phyloP scores from a whole-genome alignment of 2,797 vertebrate genomes.

The Miichthys miiuy region DNA sequence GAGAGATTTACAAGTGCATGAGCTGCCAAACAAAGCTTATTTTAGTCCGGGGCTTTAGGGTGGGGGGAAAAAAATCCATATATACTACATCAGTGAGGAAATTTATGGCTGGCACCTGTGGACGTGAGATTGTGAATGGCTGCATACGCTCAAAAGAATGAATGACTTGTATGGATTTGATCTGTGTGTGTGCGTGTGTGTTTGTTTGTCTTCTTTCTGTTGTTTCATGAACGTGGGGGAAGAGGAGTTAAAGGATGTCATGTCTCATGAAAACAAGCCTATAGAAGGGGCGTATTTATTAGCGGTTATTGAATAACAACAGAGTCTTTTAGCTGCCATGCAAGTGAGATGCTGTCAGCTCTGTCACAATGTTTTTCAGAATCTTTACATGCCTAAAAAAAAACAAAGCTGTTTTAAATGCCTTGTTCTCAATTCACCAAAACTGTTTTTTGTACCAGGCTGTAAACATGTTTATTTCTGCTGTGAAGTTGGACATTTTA shows the following conservation, averaged over 20 bases:
- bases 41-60: slow-evolving; percentile 69
- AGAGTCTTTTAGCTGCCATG: no score
- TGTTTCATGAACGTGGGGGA: neutral
- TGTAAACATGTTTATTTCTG: no score
- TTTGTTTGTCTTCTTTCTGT: neutral
- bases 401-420: no score
- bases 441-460: no score
- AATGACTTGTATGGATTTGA: slow-evolving; percentile 51
- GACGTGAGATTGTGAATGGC: slow-evolving; percentile 60
- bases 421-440: no score
- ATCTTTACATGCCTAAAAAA: no score
- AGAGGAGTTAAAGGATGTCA: neutral
- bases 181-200: slow-evolving; percentile 4
- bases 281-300: no score
- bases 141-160: slow-evolving; percentile 56
- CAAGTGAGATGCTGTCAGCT: no score
- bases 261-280: neutral
- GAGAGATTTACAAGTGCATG: slow-evolving; percentile 81
- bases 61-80: slow-evolving; percentile 73
- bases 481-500: no score
- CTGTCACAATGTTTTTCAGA: no score
- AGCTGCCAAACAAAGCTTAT: slow-evolving; percentile 85
- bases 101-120: slow-evolving; percentile 76
- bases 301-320: no score
- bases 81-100: slow-evolving; percentile 78